These are phyloP conservation scores for Halichoerus grypus DNA, from an alignment of 2,113 vertebrate species.

Conservation along the genomic window DNA sequence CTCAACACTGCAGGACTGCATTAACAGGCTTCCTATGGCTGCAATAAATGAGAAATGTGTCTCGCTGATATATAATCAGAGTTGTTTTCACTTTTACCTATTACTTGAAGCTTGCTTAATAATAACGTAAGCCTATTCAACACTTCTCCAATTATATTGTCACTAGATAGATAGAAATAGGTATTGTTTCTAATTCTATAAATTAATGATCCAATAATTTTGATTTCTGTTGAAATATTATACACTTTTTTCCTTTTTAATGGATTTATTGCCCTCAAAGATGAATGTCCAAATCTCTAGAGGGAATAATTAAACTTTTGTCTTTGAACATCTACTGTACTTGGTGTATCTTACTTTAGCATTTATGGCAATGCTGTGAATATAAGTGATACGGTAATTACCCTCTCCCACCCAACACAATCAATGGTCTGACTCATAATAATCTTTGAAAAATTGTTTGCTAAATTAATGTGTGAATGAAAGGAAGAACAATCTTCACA, in stretches of 20 bases:
- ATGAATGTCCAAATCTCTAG: not conserved
- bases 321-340: not conserved
- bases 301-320: not conserved
- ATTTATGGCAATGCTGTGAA: not conserved
- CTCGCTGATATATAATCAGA: not conserved
- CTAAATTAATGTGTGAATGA: not conserved
- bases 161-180: not conserved
- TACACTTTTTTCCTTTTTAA: not conserved
- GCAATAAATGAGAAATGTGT: not conserved
- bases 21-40: not conserved
- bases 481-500: not conserved
- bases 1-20: not conserved
- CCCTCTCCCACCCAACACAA: not conserved
- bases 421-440: not conserved
- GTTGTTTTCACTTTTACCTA: not conserved
- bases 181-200: not conserved
- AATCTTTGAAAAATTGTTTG: not conserved
- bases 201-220: not conserved
- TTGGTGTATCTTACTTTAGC: not conserved
- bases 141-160: not conserved
- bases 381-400: not conserved
- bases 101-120: not conserved
- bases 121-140: not conserved
- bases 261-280: not conserved
- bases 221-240: not conserved